These are phyloP conservation scores for Meloidogyne floridensis DNA, from an alignment of 1,140 invertebrate species.

Conservation along the genomic window DNA sequence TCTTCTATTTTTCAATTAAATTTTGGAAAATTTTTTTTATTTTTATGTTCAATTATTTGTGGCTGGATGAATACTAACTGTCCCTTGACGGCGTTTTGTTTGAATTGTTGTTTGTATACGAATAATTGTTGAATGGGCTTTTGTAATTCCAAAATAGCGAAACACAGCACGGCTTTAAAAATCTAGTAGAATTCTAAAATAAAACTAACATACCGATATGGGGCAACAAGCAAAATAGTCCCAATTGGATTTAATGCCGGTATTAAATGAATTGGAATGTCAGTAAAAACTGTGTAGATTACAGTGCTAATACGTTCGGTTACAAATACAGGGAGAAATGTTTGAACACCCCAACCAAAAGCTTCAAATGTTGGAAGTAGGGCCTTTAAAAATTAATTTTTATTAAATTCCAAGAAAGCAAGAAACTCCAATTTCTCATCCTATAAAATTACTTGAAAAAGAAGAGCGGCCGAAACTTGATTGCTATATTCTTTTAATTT, in stretches of 20 bases:
- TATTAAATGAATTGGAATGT: constrained; percentile 7
- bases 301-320: neutral
- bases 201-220: neutral
- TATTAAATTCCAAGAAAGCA: too few species aligned
- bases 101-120: neutral
- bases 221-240: constrained; percentile 1
- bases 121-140: neutral
- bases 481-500: constrained; percentile 3
- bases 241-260: constrained; percentile 1
- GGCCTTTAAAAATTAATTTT: neutral
- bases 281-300: neutral
- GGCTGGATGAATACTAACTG: too few species aligned
- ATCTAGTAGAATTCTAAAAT: neutral
- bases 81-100: too few species aligned
- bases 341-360: neutral
- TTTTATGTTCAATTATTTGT: too few species aligned
- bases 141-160: neutral
- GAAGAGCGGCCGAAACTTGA: constrained; percentile 1
- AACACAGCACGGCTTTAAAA: neutral
- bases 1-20: too few species aligned
- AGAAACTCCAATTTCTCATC: too few species aligned
- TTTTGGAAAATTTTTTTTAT: too few species aligned
- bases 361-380: constrained; percentile 4
- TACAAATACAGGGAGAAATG: neutral
- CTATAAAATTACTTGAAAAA: neutral